Percentiles rank a stretch among this genome's conserved stretches.
These are phyloP conservation scores for Crypturellus undulatus DNA, from an alignment of 2,113 vertebrate species.

Conservation along the genomic window DNA sequence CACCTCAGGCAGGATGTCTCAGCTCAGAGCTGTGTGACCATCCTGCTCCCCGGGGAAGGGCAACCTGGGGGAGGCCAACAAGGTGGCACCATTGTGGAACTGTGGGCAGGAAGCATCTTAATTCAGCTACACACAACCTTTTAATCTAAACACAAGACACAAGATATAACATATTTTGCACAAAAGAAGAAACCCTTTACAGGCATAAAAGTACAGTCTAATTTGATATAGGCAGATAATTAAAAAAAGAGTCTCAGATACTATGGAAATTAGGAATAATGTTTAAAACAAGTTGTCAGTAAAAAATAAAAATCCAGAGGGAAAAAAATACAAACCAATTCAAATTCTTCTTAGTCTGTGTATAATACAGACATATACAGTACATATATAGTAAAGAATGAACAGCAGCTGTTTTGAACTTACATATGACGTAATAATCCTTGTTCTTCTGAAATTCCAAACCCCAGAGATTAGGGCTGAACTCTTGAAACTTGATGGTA, in stretches of 20 bases:
- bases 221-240: neutral
- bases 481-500: constrained; percentile 99
- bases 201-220: neutral
- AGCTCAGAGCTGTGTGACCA: neutral
- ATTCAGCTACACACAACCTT: neutral
- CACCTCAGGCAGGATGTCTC: fast-evolving
- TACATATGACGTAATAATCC: constrained; percentile 99
- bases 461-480: constrained; percentile 98
- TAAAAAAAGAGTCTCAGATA: neutral
- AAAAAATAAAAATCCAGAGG: constrained; percentile 40
- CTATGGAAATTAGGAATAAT: neutral
- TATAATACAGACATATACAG: too few relatives aligned
- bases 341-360: constrained; percentile 42
- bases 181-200: neutral
- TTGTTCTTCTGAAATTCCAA: constrained; percentile 96
- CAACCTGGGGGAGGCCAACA: neutral
- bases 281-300: constrained; percentile 10
- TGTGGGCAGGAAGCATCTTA: fast-evolving
- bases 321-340: constrained; percentile 61
- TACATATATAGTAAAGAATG: constrained; percentile 3
- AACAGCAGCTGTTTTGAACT: constrained; percentile 77
- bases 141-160: neutral
- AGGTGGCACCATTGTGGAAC: neutral
- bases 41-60: fast-evolving
- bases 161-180: fast-evolving